These are phyloP conservation scores for Boleophthalmus pectinirostris DNA, from an alignment of 2,113 vertebrate genomes.

Conservation along the genomic window DNA sequence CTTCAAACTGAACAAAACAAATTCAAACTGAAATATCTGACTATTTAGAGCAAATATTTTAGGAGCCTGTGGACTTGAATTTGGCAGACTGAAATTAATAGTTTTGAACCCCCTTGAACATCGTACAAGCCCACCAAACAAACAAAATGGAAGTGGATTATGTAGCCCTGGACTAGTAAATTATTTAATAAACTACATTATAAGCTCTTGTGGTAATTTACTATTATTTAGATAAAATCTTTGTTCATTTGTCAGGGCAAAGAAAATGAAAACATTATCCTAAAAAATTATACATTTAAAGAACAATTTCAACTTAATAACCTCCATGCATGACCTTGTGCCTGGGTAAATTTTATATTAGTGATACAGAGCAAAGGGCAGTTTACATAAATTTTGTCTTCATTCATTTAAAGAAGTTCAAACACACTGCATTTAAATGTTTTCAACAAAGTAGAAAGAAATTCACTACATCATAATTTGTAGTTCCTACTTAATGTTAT, in stretches of 20 bases:
- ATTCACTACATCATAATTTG: neutral
- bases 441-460: neutral
- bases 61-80: neutral
- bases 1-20: no score
- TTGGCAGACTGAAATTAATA: neutral
- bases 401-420: neutral
- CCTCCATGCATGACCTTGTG: no score
- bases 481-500: neutral
- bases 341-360: no score
- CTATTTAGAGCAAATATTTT: neutral
- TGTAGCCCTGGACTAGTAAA: neutral
- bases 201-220: no score
- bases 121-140: neutral
- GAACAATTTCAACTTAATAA: neutral
- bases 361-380: no score
- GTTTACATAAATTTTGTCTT: neutral
- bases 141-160: neutral
- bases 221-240: neutral
- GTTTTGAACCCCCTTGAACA: neutral
- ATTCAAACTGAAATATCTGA: constrained; percentile 18
- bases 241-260: neutral
- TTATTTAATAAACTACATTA: neutral
- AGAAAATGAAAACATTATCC: neutral
- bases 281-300: neutral
- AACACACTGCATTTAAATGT: neutral